Evolutionary conservation across 2,797 vertebrate species (phyloP), one percentile per base, ranked within the genome.

Genomic region (Cephalopachus bancanus): DNA sequence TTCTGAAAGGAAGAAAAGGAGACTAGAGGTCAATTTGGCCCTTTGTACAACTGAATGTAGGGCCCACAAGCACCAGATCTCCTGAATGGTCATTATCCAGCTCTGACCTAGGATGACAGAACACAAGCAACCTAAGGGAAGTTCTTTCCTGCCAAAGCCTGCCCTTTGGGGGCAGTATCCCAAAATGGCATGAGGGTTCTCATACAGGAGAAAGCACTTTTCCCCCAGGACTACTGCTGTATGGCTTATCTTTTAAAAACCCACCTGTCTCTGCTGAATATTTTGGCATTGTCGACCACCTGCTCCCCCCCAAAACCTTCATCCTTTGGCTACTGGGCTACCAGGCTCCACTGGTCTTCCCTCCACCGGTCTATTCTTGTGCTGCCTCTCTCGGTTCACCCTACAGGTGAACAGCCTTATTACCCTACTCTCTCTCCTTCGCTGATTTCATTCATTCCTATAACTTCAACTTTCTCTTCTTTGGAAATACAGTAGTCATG

Each of bases 1-100:
- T 98, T 99, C 99, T 99, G 98, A 60, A 96, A 95, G 94, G 83
- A 71, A 74, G 84, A 15, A 20, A 86, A 67, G 60, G 37, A 71
- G 72, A 78, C 1, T 65, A 33, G 17, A 80, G 67, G 81, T 95
- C 86, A 75, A 1, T 15, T 0, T 20, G 37, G 69, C 24, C 79
- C 49, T 16, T 19, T 19, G 22, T 3, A 57, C 51, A 69, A 60
- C 71, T 0, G 2, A 19, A n/a, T 1, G 9, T 62, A 49, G 33
- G 26, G 5, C 53, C 57, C 17, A 3, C 2, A 8, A 26, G 53
- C 59, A 60, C 17, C 51, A n/a, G 37, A 59, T 28, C 86, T 53
- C 3, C 20, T 51, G 10, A 12, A 19, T 1, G 20, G 30, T 59
- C 44, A 4, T 55, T 37, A 1, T 37, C 22, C 30, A 74, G 67